Evolutionary conservation across 2,113 vertebrate species (phyloP), one percentile per base, ranked within the genome.

Genomic region (Oryzias melastigma): DNA sequence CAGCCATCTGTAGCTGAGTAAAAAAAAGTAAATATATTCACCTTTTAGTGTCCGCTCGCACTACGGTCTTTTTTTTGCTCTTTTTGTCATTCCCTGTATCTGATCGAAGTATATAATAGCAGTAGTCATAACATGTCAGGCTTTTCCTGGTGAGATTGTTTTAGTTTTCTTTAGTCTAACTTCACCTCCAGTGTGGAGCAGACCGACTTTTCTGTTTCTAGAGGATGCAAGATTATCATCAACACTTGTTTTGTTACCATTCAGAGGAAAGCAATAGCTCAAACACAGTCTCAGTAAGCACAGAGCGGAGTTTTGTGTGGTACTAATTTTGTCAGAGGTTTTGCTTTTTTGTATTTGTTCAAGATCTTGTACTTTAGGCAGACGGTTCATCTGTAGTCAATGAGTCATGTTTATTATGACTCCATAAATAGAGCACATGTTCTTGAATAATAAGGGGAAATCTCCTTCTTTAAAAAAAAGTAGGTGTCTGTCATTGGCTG

Each of bases 71-170:
- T 90, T 81, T 90, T 79, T 83, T 82, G 65, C 73, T 67, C 90
- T 82, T 80, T 89, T 71, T 84, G 88, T 88, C 83, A 75, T 71
- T 65, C 57, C 17, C 61, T 80, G 49, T 89, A 88, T 92, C 90
- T 89, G 86, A 90, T 89, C 78, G 77, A 78, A 66, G 73, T 68
- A 65, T 76, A 86, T 89, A 90, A 89, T 89, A 73, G 75, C 78
- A 74, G 87, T 73, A 91, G 89, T 90, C 90, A 92, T 88, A 92
- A 91, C 87, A 93, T 91, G 90, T 89, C 90, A 92, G 62, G 57
- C 65, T 46, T 83, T 91, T 92, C 88, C 90, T 81, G 83, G 62
- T 85, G 58, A 46, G 53, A 78, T 66, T 91, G 87, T 89, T 89
- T 90, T 85, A 68, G 71, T 90, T 90, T 77, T 78, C 81, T 47